Percentiles rank a stretch among this genome's conserved stretches.
phyloP scores from a whole-genome alignment of 2,888 invertebrate genomes.

The Nowickia ferox region DNA sequence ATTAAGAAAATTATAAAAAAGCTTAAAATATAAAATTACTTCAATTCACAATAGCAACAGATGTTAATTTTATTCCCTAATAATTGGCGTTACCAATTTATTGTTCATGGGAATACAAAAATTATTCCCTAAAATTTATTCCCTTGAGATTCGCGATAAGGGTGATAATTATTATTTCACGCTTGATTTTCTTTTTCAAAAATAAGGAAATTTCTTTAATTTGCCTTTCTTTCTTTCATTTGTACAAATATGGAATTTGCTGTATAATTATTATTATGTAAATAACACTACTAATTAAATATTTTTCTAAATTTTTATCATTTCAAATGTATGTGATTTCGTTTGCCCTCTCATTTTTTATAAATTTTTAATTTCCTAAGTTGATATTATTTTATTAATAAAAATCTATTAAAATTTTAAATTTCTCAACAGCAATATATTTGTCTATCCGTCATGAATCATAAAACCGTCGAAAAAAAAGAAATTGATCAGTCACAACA shows the following conservation, averaged over 20 bases:
- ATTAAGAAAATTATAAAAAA: no score
- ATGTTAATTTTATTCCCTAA: no score
- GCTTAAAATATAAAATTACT: no score
- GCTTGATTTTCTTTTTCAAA: not conserved
- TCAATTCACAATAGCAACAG: no score
- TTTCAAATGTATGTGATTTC: not conserved
- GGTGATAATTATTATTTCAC: no score
- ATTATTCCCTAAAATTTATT: no score
- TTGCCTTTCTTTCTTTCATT: not conserved
- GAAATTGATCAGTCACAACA: conserved; percentile 38
- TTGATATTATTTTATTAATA: not conserved
- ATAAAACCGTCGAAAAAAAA: not conserved
- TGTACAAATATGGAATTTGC: conserved; percentile 18
- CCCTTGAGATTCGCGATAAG: no score
- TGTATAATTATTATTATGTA: not conserved
- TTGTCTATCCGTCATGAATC: conserved; percentile 36
- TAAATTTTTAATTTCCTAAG: not conserved
- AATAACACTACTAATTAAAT: conserved; percentile 40
- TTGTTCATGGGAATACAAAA: no score
- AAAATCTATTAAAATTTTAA: not conserved
- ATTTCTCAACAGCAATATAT: not conserved
- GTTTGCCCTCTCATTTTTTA: conserved; percentile 14
- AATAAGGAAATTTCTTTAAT: not conserved
- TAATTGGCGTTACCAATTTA: no score
- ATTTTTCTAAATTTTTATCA: not conserved